These are phyloP conservation scores for Oreotrochilus melanogaster DNA, from an alignment of 2,113 vertebrate species.

Conservation along the genomic window DNA sequence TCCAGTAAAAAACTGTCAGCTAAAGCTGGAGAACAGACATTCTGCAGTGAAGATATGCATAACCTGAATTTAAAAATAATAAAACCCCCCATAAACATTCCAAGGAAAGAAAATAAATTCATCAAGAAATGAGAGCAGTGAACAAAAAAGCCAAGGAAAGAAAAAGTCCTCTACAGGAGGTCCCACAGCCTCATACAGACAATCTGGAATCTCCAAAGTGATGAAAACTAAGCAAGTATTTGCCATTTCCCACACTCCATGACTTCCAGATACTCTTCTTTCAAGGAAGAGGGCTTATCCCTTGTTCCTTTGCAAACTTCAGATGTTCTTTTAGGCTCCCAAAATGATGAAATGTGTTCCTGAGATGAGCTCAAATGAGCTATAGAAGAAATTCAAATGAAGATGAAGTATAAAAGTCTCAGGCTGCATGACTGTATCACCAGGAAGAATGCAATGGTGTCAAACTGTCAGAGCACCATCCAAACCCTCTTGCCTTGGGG, in stretches of 20 bases:
- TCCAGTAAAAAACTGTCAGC: background rate
- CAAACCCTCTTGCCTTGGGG: background rate
- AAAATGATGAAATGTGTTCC: background rate
- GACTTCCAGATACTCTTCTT: background rate
- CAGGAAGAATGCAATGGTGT: background rate
- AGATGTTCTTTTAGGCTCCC: background rate
- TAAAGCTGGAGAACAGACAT: background rate
- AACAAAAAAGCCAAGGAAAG: background rate
- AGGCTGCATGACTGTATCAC: background rate
- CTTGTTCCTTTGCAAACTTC: background rate
- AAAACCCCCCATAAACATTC: background rate
- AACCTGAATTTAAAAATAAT: background rate
- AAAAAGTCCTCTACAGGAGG: background rate
- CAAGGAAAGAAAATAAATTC: background rate
- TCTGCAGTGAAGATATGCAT: background rate
- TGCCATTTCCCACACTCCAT: background rate
- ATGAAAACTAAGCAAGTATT: background rate
- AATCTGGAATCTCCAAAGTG: rapidly evolving
- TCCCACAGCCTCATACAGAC: background rate
- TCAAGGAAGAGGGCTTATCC: background rate
- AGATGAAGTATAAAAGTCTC: background rate
- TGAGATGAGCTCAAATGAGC: background rate
- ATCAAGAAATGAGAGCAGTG: background rate
- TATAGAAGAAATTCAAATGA: background rate
- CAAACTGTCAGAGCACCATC: background rate